Percentiles rank a stretch among this genome's conserved stretches.
Conservation (phyloP, 2,113 vertebrate species). For the Pseudorectes ferrugineus region DNA sequence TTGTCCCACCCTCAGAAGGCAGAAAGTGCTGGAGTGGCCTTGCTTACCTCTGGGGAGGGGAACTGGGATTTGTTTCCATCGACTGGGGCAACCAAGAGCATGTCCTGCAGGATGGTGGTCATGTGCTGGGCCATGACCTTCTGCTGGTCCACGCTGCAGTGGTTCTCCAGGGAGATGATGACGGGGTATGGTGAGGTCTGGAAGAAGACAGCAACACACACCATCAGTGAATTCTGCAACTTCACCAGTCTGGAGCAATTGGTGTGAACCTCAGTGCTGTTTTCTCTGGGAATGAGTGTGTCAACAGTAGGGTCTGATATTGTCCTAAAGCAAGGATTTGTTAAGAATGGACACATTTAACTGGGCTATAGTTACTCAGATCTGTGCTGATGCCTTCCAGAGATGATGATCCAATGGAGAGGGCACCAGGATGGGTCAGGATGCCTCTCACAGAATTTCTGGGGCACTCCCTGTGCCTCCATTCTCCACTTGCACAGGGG, state of each 20-base stretch:
- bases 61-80: conserved; percentile 72
- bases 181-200: conserved; percentile 89
- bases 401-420: neutral
- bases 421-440: neutral
- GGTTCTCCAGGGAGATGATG: conserved; percentile 95
- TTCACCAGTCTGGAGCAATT: neutral
- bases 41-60: conserved; percentile 88
- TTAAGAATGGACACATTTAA: neutral
- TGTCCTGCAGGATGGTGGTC: conserved; percentile 79
- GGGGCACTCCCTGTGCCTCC: neutral
- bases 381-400: neutral
- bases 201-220: neutral
- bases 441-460: neutral
- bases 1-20: neutral
- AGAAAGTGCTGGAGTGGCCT: neutral
- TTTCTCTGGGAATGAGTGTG: neutral
- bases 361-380: neutral
- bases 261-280: neutral
- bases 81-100: conserved; percentile 79
- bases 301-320: neutral
- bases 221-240: neutral
- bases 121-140: conserved; percentile 85
- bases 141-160: conserved; percentile 90
- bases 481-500: neutral
- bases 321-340: neutral